These are phyloP conservation scores for Dryococelus australis DNA, from an alignment of 2,888 invertebrate genomes.

Conservation along the genomic window DNA sequence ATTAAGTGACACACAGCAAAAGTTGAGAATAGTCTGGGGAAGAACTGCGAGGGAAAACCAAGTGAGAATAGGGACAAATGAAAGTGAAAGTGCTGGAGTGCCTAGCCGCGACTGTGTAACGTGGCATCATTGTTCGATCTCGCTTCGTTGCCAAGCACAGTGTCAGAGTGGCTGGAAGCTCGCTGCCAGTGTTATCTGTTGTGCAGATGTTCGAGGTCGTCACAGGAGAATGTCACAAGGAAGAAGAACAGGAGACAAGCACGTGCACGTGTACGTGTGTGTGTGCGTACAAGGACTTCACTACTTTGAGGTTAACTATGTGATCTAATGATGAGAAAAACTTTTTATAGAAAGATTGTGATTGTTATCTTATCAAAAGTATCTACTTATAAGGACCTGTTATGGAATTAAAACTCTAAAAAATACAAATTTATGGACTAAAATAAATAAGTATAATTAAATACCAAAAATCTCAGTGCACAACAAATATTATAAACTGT, in stretches of 20 bases:
- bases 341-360: background rate
- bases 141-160: background rate
- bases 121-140: background rate
- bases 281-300: background rate
- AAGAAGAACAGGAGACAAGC: background rate
- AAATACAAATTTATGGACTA: conserved; percentile 8
- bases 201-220: background rate
- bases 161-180: background rate
- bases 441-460: background rate
- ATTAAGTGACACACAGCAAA: background rate
- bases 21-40: background rate
- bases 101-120: background rate
- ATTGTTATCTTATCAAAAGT: background rate
- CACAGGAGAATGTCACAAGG: background rate
- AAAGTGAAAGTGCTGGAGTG: no score
- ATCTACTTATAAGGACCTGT: conserved; percentile 1
- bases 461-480: background rate
- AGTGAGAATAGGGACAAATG: background rate
- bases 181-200: background rate
- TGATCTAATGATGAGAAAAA: background rate
- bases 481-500: background rate
- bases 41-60: background rate
- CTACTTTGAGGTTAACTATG: background rate
- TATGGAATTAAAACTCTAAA: background rate
- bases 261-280: background rate